Evolutionary conservation across 2,797 vertebrate genomes (phyloP).

Genomic region (Calcarius lapponicus): DNA sequence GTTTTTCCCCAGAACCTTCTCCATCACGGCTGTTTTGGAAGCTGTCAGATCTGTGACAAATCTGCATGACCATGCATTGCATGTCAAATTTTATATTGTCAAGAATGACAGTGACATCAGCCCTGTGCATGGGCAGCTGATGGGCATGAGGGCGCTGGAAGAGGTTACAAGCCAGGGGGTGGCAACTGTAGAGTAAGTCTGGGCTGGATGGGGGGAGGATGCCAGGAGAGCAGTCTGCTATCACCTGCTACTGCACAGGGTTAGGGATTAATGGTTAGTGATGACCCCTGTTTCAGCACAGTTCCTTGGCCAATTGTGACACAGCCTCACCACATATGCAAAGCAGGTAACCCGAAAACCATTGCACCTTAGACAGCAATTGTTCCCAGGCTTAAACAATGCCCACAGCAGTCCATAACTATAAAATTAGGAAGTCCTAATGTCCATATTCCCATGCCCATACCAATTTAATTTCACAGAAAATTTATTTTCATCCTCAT

Average conservation of each 20-base stretch:
- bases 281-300: no score
- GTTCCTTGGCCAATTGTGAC: background rate
- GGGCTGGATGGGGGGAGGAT: background rate
- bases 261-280: background rate
- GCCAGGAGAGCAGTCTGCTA: background rate
- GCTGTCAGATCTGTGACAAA: background rate
- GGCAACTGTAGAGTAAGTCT: background rate
- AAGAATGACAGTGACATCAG: background rate
- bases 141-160: no score
- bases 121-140: accelerated
- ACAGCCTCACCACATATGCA: background rate
- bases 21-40: background rate
- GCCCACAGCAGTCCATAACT: background rate
- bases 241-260: background rate
- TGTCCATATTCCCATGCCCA: background rate
- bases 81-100: background rate
- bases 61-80: background rate
- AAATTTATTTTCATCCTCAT: background rate
- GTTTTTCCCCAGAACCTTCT: background rate
- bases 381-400: background rate
- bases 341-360: background rate
- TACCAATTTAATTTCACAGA: background rate
- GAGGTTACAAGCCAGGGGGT: background rate
- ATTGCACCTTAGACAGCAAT: background rate
- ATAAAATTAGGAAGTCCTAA: background rate